Evolutionary conservation across 1,140 invertebrate species (phyloP), one percentile per base, ranked within the genome.

Genomic region (Melanaphis sacchari): DNA sequence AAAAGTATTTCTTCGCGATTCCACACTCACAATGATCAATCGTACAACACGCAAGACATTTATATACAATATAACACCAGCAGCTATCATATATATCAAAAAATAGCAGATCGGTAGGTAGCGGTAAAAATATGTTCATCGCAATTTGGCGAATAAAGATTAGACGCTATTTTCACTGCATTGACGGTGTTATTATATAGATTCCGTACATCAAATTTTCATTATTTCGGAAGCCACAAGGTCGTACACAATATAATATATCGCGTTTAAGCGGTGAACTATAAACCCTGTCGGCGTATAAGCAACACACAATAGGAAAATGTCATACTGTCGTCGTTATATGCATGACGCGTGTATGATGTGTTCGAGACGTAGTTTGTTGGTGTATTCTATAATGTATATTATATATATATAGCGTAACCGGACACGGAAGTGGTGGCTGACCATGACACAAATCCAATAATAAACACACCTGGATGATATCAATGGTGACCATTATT

Each of bases 381-480:
- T 31, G 31, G 31, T 76, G 31, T 76, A n/a, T 76, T 76, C 15
- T 66, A n/a, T 31, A n/a, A n/a, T 76, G 18, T 66, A 66, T 52
- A 59, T n/a, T n/a, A n/a, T n/a, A 59, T 31, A 59, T 59, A 54
- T 54, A n/a, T 66, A 26, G 59, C 11, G 40, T 43, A 85, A 87
- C 41, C 24, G 41, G 41, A 87, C 84, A 15, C 84, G 84, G 84
- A 87, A 87, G 31, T 87, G 26, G 15, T 26, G 41, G 31, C 41
- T 43, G 84, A 87, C 84, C 84, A 9, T 87, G 84, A 87, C 84
- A 87, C 84, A 46, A 46, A 87, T 87, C 84, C 41, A 31, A 31
- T 41, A 43, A 18, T n/a, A 41, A 31, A 26, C 26, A 31, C 22
- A 40, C 59, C 59, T 76, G 59, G 15, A 26, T 40, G 38, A 41